phyloP scores from a whole-genome alignment of 1,140 invertebrate genomes.

The Ruditapes philippinarum region DNA sequence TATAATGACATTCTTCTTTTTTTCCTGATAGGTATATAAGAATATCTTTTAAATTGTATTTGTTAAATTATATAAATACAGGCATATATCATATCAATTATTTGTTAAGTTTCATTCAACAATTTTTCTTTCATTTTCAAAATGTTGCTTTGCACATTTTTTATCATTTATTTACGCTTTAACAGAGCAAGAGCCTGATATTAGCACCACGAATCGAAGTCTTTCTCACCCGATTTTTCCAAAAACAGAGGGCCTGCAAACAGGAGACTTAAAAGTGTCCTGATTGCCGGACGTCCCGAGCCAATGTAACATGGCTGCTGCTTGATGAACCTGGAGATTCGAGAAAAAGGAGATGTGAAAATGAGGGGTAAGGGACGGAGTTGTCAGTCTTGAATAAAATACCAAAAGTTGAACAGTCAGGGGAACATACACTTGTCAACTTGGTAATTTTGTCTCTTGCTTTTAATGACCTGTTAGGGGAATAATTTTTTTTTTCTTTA shows the following conservation, averaged over 20 bases:
- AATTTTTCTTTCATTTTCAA: too few species aligned
- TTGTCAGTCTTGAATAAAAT: constrained; percentile 80
- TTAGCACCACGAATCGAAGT: constrained; percentile 81
- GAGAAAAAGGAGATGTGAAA: constrained; percentile 68
- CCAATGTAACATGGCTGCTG: constrained; percentile 80
- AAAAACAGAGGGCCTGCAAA: constrained; percentile 77
- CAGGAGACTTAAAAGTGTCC: constrained; percentile 74
- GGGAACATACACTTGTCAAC: constrained; percentile 83
- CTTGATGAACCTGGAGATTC: constrained; percentile 79
- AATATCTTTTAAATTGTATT: too few species aligned
- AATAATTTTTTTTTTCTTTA: too few species aligned
- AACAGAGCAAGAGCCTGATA: constrained; percentile 74
- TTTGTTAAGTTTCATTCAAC: too few species aligned
- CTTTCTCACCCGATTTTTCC: constrained; percentile 82
- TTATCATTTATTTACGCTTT: constrained; percentile 70
- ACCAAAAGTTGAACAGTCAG: constrained; percentile 81
- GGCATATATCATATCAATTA: too few species aligned
- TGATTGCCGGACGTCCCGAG: constrained; percentile 79
- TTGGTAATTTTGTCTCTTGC: constrained; percentile 64
- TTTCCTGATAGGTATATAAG: too few species aligned
- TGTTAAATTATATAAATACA: too few species aligned
- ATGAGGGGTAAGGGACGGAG: constrained; percentile 76
- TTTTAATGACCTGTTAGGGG: too few species aligned
- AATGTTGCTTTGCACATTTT: too few species aligned
- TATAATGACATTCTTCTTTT: too few species aligned